Conservation (phyloP, 2,113 vertebrate species). For the Potamarius usumacintae region DNA sequence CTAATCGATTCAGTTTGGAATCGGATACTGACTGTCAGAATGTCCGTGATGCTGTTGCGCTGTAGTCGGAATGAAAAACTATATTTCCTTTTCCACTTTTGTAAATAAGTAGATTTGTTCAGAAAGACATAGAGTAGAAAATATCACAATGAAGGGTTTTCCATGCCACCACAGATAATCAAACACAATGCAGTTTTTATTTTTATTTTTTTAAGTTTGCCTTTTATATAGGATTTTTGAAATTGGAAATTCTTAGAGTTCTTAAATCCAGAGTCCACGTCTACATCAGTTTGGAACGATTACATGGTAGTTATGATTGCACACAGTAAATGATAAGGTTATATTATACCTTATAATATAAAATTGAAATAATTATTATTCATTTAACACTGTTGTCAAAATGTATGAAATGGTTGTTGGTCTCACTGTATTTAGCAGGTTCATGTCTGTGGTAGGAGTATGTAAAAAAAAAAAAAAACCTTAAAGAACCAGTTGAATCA, state of each 20-base stretch:
- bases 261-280: background rate
- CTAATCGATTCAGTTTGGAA: background rate
- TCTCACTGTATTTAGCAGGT: background rate
- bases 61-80: background rate
- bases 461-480: background rate
- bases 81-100: background rate
- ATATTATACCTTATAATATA: background rate
- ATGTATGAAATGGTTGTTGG: background rate
- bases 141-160: background rate
- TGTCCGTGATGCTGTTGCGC: too few relatives aligned
- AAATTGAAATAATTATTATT: background rate
- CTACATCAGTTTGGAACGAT: background rate
- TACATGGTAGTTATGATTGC: background rate
- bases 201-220: background rate
- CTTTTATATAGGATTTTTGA: background rate
- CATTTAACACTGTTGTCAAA: background rate
- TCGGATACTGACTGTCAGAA: background rate
- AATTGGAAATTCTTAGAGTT: too few relatives aligned
- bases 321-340: background rate
- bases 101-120: background rate
- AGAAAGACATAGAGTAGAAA: background rate
- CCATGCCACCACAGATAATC: background rate
- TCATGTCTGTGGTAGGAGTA: background rate
- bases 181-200: background rate
- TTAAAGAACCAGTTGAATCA: background rate